Evolutionary conservation across 2,113 vertebrate species (phyloP).

Genomic region (Halichoeres trimaculatus): DNA sequence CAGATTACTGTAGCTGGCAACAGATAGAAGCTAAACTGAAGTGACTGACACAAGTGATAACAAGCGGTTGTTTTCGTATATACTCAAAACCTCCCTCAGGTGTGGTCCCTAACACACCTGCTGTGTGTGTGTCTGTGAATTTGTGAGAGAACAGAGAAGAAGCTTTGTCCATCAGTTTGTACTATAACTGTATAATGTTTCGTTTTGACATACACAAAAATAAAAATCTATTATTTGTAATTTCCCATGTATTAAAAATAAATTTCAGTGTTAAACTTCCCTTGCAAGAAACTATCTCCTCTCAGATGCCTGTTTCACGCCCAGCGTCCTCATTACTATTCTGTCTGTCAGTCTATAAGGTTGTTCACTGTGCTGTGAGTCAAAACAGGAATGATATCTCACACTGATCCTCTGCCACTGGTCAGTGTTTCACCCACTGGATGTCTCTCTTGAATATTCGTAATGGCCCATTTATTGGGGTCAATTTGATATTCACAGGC

Average conservation of each 20-base stretch:
- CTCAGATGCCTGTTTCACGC: neutral
- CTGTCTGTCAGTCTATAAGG: neutral
- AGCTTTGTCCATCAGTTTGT: too few species aligned
- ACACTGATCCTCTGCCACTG: conserved; percentile 3
- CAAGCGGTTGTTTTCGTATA: conserved; percentile 20
- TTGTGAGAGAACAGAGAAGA: neutral
- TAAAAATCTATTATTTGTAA: neutral
- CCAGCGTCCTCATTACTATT: conserved; percentile 4
- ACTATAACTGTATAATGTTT: neutral
- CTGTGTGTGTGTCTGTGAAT: neutral
- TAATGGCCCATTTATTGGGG: conserved; percentile 55
- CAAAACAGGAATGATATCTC: conserved; percentile 1
- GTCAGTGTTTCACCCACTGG: conserved; percentile 23
- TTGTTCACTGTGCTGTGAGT: neutral
- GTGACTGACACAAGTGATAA: conserved; percentile 53
- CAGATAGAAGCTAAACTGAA: conserved; percentile 52
- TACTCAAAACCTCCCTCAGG: conserved; percentile 36
- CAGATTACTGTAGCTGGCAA: conserved; percentile 31
- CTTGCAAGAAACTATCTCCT: neutral
- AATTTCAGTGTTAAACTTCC: neutral
- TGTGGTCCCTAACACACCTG: conserved; percentile 44
- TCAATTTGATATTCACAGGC: conserved; percentile 61
- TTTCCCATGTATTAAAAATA: neutral
- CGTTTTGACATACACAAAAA: too few species aligned
- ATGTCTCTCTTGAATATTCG: conserved; percentile 41